phyloP scores from a whole-genome alignment of 2,113 vertebrate species.

The Elachura formosa region DNA sequence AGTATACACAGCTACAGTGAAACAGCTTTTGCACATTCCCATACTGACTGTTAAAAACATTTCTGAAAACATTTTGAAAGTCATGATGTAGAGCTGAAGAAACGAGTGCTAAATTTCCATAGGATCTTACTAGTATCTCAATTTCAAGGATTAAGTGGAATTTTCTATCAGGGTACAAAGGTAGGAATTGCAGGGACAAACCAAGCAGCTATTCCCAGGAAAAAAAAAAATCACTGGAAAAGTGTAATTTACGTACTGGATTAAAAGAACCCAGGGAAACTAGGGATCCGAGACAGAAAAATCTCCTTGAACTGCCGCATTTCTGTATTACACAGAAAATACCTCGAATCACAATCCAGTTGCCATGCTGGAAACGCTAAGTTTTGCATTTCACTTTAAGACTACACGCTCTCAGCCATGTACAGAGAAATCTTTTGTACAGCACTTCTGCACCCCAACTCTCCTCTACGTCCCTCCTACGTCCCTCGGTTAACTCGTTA shows the following conservation, averaged over 20 bases:
- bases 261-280: background rate
- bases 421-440: constrained; percentile 63
- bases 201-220: background rate
- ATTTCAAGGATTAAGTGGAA: background rate
- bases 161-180: background rate
- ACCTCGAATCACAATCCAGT: constrained; percentile 47
- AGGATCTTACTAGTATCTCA: background rate
- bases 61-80: constrained; percentile 6
- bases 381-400: constrained; percentile 66
- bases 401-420: constrained; percentile 13
- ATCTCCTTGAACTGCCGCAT: background rate
- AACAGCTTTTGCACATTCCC: constrained; percentile 31
- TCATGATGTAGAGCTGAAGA: background rate
- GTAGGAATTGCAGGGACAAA: background rate
- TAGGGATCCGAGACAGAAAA: background rate
- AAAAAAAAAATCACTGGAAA: background rate
- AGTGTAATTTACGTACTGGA: background rate
- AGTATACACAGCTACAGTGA: background rate
- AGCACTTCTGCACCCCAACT: constrained; percentile 61
- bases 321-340: constrained; percentile 24
- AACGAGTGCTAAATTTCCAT: background rate
- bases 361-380: constrained; percentile 40
- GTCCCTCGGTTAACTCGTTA: constrained; percentile 55
- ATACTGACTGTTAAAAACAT: background rate
- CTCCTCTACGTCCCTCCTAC: constrained; percentile 55